phyloP scores from a whole-genome alignment of 1,140 invertebrate species.

The Drosophila truncata region DNA sequence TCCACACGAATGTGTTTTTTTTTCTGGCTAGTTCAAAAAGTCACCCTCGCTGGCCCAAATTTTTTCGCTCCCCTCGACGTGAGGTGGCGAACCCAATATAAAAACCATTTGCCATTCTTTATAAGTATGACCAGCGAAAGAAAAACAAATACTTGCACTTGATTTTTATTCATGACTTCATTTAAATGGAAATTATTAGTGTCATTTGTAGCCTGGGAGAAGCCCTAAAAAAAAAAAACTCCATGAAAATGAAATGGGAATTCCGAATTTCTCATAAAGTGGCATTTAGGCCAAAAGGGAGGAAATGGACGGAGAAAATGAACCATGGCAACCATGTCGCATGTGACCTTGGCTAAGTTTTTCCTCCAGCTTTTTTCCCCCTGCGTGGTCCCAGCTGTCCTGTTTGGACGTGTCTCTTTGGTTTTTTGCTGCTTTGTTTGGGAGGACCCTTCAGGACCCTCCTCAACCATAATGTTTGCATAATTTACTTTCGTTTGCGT shows the following conservation, averaged over 20 bases:
- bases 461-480: constrained; percentile 77
- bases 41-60: constrained; percentile 2
- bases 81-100: constrained; percentile 33
- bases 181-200: constrained; percentile 83
- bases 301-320: constrained; percentile 22
- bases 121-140: constrained; percentile 29
- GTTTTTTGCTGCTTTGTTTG: constrained; percentile 36
- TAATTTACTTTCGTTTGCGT: constrained; percentile 82
- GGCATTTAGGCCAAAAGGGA: constrained; percentile 33
- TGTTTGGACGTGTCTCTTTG: constrained; percentile 48
- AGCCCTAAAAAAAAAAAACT: constrained; percentile 9
- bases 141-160: constrained; percentile 60
- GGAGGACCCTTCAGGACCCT: constrained; percentile 24
- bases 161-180: constrained; percentile 74
- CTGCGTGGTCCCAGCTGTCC: constrained; percentile 52
- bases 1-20: constrained; percentile 4
- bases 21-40: constrained; percentile 7
- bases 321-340: constrained; percentile 60
- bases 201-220: constrained; percentile 68
- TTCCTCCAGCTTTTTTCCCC: constrained; percentile 21
- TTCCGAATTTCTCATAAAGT: constrained; percentile 78
- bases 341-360: constrained; percentile 74
- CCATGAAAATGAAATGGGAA: constrained; percentile 46
- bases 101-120: constrained; percentile 37
- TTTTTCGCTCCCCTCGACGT: neutral